Percentiles rank a stretch among this genome's conserved stretches.
Conservation (phyloP, 2,888 invertebrate species). For the Chloroclysta siterata region DNA sequence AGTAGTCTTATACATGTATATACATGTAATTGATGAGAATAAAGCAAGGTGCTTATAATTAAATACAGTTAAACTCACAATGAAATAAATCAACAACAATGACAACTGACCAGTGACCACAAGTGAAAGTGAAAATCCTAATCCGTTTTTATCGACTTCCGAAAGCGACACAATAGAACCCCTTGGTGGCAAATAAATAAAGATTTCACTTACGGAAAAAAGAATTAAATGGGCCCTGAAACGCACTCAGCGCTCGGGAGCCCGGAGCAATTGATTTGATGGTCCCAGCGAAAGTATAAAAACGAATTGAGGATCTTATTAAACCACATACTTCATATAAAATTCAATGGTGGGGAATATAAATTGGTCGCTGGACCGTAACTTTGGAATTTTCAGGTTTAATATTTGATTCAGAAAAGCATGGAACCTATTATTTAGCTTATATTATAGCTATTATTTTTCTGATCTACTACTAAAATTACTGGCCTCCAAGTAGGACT, state of each 20-base stretch:
- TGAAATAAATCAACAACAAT: slow-evolving; percentile 12
- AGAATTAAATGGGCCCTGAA: slow-evolving; percentile 35
- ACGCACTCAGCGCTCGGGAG: slow-evolving; percentile 14
- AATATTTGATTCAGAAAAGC: neutral
- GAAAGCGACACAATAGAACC: slow-evolving; percentile 30
- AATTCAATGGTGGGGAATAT: slow-evolving; percentile 25
- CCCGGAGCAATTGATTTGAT: slow-evolving; percentile 34
- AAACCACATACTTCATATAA: slow-evolving; percentile 27
- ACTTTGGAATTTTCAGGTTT: neutral
- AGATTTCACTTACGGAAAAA: slow-evolving; percentile 40
- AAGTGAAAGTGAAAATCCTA: slow-evolving; percentile 35
- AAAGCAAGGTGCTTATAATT: neutral
- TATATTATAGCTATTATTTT: too few species aligned
- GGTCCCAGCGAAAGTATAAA: slow-evolving; percentile 40
- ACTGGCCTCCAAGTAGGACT: too few species aligned
- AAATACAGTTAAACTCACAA: neutral
- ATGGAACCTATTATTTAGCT: neutral
- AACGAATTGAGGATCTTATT: slow-evolving; percentile 32
- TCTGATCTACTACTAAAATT: too few species aligned
- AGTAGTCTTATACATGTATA: too few species aligned
- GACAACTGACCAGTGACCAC: slow-evolving; percentile 4
- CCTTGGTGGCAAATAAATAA: slow-evolving; percentile 38
- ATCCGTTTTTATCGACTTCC: slow-evolving; percentile 28
- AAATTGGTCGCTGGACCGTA: slow-evolving; percentile 18
- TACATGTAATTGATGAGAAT: neutral